Evolutionary conservation across 2,797 vertebrate species (phyloP).

Genomic region (Scyliorhinus canicula): DNA sequence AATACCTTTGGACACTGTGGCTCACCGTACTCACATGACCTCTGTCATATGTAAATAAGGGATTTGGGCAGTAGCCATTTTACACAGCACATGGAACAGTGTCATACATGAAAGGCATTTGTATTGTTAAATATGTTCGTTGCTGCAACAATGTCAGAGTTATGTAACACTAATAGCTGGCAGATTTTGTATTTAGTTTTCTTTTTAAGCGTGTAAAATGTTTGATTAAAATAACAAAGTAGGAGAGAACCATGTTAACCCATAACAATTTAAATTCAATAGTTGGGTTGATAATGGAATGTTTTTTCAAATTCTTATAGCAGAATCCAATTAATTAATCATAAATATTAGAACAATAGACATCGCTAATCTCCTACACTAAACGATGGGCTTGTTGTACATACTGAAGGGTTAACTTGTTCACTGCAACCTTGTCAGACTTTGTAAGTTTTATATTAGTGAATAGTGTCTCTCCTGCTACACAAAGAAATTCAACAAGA

Average conservation of each 20-base stretch:
- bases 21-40: neutral
- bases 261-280: neutral
- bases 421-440: neutral
- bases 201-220: neutral
- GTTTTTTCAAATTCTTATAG: neutral
- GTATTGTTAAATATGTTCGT: neutral
- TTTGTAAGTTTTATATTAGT: neutral
- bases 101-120: neutral
- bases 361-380: neutral
- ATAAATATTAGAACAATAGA: neutral
- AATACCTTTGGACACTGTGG: no score
- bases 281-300: neutral
- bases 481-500: neutral
- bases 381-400: neutral
- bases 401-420: neutral
- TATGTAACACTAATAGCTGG: neutral
- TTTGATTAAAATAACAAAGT: neutral
- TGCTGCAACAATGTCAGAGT: neutral
- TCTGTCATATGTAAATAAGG: neutral
- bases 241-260: neutral
- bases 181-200: neutral
- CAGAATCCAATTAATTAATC: neutral
- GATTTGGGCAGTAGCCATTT: neutral
- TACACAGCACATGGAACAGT: neutral
- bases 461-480: neutral